These are phyloP conservation scores for Porites rus DNA, from an alignment of 92 coral and sea anemone genomes.

Conservation along the genomic window DNA sequence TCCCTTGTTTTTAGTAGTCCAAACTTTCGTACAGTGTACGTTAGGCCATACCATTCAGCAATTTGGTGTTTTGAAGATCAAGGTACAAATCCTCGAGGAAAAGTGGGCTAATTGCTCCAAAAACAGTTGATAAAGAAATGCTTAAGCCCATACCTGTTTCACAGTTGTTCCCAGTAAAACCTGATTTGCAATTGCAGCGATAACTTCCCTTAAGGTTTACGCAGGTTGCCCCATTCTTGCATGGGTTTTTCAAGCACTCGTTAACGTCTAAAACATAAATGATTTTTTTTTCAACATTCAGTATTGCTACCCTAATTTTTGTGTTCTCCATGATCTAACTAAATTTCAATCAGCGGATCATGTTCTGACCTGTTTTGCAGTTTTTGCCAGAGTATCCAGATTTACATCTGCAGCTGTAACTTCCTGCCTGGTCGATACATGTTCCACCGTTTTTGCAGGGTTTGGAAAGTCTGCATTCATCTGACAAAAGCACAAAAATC, in stretches of 20 bases:
- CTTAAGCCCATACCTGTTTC: too few relatives aligned
- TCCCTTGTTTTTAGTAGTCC: too few relatives aligned
- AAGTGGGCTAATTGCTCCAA: too few relatives aligned
- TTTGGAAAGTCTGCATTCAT: constrained; percentile 14
- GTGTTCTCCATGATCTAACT: background rate
- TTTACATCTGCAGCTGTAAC: constrained; percentile 14
- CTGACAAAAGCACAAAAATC: background rate
- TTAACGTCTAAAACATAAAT: constrained; percentile 64
- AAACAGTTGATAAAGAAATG: too few relatives aligned
- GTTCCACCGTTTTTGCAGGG: constrained; percentile 26
- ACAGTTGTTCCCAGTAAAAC: background rate
- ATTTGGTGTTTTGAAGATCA: too few relatives aligned
- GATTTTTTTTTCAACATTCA: too few relatives aligned
- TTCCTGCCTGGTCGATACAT: constrained; percentile 2
- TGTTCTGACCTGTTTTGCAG: constrained; percentile 5
- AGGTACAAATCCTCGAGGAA: too few relatives aligned
- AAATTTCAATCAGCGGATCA: background rate
- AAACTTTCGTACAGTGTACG: too few relatives aligned
- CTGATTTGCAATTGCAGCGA: constrained; percentile 17
- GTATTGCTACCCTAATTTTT: too few relatives aligned
- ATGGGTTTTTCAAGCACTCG: constrained; percentile 58
- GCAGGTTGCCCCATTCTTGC: constrained; percentile 65
- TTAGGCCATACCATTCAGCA: too few relatives aligned
- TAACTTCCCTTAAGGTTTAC: constrained; percentile 64
- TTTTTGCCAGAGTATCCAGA: constrained; percentile 27